Base-by-base conservation (phyloP, 2,797 vertebrate species). In the Urosaurus nigricauda region DNA sequence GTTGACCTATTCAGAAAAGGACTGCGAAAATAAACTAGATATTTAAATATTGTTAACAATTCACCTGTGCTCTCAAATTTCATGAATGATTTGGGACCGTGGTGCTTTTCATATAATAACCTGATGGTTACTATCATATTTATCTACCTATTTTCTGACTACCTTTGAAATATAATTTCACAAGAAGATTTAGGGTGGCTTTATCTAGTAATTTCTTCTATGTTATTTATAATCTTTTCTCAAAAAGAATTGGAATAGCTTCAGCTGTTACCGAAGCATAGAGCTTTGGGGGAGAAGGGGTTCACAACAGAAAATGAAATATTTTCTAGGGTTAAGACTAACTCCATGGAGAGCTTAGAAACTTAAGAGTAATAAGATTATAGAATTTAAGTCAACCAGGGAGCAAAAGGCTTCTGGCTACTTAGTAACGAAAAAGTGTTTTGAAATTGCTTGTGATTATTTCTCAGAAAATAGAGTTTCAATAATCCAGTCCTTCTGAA, bases 221-320 rank as follows among this genome's bases (percentile, higher is more conserved):
- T 37, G 21, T 51, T 26, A 56, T 74, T 74, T 84, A 74, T 84
- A 84, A 84, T 84, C 51, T 58, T 40, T 58, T 24, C 3, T 5
- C 9, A 8, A 74, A 56, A 84, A 84, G 29, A 84, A 71, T 35
- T 71, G 16, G 32, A 84, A 51, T 73, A 68, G 40, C 63, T 68
- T 83, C 19, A 43, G 47, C 71, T n/a, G 83, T 88, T 94, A 92
- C 89, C 87, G 90, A 11, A 81, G 89, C 93, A 92, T 37, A 90
- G 32, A 89, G 56, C 47, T 87, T 84, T 83, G 43, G 79, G 19
- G 63, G 37, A 70, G 56, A 37, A 70, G 60, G 35, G 81, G 84
- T 35, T 75, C 58, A 88, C 16, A 5, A 88, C 73, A 84, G 13
- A 73, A 60, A 87, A 88, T 43, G 40, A 88, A 91, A 88, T 87